phyloP scores from a whole-genome alignment of 2,797 vertebrate species.

The Siniperca undulata region DNA sequence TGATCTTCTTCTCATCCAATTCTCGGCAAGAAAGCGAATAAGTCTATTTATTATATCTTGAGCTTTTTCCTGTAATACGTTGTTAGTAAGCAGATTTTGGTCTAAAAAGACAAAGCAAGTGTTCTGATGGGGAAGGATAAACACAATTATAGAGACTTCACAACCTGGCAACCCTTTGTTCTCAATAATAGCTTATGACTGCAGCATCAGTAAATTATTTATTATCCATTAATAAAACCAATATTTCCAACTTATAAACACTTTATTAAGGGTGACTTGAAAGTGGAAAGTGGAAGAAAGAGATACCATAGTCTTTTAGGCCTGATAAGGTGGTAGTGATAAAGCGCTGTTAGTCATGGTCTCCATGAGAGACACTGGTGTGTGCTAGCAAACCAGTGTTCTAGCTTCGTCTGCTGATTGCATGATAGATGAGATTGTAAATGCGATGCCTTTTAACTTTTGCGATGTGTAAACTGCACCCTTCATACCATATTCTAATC shows the following conservation, averaged over 20 bases:
- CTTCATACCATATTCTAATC: not conserved
- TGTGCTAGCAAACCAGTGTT: not conserved
- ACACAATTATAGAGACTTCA: not conserved
- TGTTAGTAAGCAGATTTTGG: not conserved
- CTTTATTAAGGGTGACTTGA: not conserved
- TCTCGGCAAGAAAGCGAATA: not conserved
- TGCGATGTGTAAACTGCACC: not conserved
- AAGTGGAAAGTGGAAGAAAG: not conserved
- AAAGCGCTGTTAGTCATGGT: not conserved
- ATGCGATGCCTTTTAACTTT: not conserved
- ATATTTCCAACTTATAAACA: not conserved
- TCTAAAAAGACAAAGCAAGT: not conserved
- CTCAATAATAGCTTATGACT: not conserved
- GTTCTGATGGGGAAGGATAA: not conserved
- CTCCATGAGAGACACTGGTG: not conserved
- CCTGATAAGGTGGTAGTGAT: not conserved
- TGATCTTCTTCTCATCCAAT: not conserved
- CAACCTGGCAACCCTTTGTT: not conserved
- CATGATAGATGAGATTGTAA: not conserved
- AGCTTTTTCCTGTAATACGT: not conserved
- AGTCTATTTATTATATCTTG: not conserved
- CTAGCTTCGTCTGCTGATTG: not conserved
- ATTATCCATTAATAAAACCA: no score
- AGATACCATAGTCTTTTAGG: not conserved
- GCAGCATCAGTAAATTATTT: not conserved